A percentile compares a stretch with the other conserved stretches of the same genome.
phyloP scores from a whole-genome alignment of 2,888 invertebrate species.

The Meteorus cinctellus region DNA sequence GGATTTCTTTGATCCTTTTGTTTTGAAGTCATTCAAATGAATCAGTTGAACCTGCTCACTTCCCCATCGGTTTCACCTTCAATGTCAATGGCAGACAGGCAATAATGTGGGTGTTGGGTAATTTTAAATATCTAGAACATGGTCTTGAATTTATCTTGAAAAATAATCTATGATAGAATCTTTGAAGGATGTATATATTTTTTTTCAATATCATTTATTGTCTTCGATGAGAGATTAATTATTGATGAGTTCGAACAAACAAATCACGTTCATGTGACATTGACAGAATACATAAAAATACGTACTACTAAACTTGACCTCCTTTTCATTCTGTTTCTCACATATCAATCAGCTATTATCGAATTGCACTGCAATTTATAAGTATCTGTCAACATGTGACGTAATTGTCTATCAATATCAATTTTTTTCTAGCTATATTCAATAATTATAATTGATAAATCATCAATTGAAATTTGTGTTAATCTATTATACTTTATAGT shows the following conservation, averaged over 20 bases:
- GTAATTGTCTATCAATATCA: too few species aligned
- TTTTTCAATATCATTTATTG: neutral
- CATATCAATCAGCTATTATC: too few species aligned
- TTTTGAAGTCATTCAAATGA: conserved; percentile 20
- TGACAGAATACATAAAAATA: conserved; percentile 57
- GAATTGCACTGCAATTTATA: too few species aligned
- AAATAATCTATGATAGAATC: conserved; percentile 25
- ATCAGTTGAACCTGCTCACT: neutral
- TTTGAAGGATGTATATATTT: neutral
- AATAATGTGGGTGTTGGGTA: conserved; percentile 3
- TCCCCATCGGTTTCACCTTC: conserved; percentile 19
- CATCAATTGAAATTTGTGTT: neutral
- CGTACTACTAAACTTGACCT: conserved; percentile 64
- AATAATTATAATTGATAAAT: too few species aligned
- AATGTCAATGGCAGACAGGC: conserved; percentile 35
- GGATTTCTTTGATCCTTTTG: conserved; percentile 16
- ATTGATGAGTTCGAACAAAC: conserved; percentile 11
- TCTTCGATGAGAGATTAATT: conserved; percentile 11
- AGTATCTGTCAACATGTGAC: neutral
- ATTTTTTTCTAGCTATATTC: too few species aligned
- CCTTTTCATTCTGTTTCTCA: conserved; percentile 51
- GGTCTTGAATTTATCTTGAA: conserved; percentile 23
- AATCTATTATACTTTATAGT: neutral
- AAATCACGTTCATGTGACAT: conserved; percentile 32
- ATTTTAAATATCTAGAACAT: conserved; percentile 17